phyloP scores from a whole-genome alignment of 2,888 invertebrate species.

The Lamellibrachia columna region DNA sequence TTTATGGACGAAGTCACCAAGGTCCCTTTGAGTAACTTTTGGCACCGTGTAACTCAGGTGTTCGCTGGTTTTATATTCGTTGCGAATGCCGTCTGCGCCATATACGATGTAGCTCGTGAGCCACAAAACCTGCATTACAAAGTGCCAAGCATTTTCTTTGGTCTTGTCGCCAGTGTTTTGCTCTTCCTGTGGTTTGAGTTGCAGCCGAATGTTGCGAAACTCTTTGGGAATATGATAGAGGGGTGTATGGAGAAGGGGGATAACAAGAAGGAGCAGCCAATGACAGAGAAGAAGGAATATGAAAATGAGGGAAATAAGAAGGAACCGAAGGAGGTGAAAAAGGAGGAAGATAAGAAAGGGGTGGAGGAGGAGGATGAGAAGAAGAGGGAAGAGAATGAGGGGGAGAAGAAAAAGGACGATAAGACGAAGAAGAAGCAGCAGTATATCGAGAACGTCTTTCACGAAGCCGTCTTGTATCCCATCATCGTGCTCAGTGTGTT shows the following conservation, averaged over 20 bases:
- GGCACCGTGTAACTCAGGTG: background rate
- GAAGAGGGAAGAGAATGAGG: background rate
- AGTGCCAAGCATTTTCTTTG: background rate
- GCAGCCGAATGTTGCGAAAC: background rate
- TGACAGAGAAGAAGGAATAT: background rate
- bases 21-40: background rate
- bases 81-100: background rate
- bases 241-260: background rate
- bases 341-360: background rate
- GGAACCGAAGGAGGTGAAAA: background rate
- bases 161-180: background rate
- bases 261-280: background rate
- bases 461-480: constrained; percentile 17
- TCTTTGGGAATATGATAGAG: background rate
- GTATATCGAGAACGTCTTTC: constrained; percentile 21
- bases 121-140: background rate
- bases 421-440: constrained; percentile 17
- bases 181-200: background rate
- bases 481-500: background rate
- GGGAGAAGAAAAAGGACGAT: background rate
- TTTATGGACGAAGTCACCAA: background rate
- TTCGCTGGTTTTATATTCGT: background rate
- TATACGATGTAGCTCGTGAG: background rate
- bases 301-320: background rate
- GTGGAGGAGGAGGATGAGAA: background rate